A percentile compares a stretch with the other conserved stretches of the same genome.
Evolutionary conservation across 2,888 invertebrate genomes (phyloP).

Genomic region (Pardosa pseudoannulata): DNA sequence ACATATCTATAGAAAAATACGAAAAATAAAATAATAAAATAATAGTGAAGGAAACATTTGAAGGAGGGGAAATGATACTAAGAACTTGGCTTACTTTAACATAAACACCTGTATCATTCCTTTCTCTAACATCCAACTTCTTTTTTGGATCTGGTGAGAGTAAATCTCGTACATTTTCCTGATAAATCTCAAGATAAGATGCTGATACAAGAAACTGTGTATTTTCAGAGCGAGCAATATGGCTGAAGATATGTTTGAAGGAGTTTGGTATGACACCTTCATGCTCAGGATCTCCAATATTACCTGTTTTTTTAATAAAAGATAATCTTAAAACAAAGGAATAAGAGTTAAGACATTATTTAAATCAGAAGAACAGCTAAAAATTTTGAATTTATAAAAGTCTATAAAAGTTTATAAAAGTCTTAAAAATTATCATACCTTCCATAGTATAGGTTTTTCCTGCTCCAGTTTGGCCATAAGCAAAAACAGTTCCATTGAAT

Average conservation of each 20-base stretch:
- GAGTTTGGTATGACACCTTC: conserved; percentile 95
- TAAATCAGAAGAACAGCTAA: too few relatives aligned
- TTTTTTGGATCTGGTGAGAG: conserved; percentile 84
- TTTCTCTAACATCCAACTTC: conserved; percentile 86
- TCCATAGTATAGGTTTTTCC: conserved; percentile 87
- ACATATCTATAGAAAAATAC: too few relatives aligned
- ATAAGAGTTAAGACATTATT: too few relatives aligned
- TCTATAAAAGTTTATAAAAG: not conserved
- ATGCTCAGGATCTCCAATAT: conserved; percentile 82
- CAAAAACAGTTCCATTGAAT: conserved; percentile 99
- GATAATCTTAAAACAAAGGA: too few relatives aligned
- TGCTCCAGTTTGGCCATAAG: conserved; percentile 99
- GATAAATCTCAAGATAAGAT: conserved; percentile 97
- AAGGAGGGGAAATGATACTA: too few relatives aligned
- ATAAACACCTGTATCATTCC: conserved; percentile 91
- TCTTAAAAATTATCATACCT: conserved; percentile 78
- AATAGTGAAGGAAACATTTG: too few relatives aligned
- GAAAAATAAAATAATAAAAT: too few relatives aligned
- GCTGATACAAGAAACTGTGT: conserved; percentile 97
- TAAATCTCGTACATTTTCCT: conserved; percentile 84
- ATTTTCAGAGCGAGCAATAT: conserved; percentile 93
- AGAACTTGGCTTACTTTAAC: conserved; percentile 83
- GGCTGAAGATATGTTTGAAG: conserved; percentile 97
- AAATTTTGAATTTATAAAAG: too few relatives aligned
- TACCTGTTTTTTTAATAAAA: too few relatives aligned